phyloP scores from a whole-genome alignment of 2,888 invertebrate genomes.

The Archips xylosteana region DNA sequence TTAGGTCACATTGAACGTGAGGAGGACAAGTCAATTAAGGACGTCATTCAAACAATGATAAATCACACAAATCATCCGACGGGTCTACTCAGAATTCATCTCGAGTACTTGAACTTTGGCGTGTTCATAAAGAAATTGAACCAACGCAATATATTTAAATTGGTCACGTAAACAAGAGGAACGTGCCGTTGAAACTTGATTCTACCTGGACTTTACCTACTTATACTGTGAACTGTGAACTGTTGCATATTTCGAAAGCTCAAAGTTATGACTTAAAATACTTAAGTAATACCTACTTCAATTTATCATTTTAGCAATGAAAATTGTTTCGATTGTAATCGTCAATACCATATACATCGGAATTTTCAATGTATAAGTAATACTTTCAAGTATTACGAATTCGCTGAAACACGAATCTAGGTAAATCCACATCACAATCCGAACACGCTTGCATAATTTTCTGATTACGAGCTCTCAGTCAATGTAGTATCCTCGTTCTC shows the following conservation, averaged over 20 bases:
- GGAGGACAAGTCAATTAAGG: slow-evolving; percentile 75
- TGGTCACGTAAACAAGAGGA: slow-evolving; percentile 61
- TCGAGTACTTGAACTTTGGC: slow-evolving; percentile 75
- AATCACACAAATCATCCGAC: slow-evolving; percentile 63
- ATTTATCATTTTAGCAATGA: neutral
- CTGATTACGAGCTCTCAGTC: slow-evolving; percentile 21
- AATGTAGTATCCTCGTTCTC: slow-evolving; percentile 18
- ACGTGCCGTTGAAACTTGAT: slow-evolving; percentile 33
- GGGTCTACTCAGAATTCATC: slow-evolving; percentile 75
- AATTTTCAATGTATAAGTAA: neutral
- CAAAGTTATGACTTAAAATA: neutral
- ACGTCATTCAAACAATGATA: slow-evolving; percentile 75
- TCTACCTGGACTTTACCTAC: slow-evolving; percentile 36
- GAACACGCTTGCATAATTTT: slow-evolving; percentile 21
- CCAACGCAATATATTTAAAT: slow-evolving; percentile 60
- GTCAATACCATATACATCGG: no score
- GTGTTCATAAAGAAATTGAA: slow-evolving; percentile 66
- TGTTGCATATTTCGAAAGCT: neutral
- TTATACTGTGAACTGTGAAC: neutral
- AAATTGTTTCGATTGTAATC: neutral
- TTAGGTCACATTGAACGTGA: slow-evolving; percentile 64
- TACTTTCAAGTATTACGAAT: slow-evolving; percentile 10
- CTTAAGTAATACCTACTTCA: neutral
- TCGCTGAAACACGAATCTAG: slow-evolving; percentile 16
- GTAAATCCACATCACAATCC: slow-evolving; percentile 18